Evolutionary conservation across 2,113 vertebrate genomes (phyloP).

Genomic region (Laticauda laticaudata): DNA sequence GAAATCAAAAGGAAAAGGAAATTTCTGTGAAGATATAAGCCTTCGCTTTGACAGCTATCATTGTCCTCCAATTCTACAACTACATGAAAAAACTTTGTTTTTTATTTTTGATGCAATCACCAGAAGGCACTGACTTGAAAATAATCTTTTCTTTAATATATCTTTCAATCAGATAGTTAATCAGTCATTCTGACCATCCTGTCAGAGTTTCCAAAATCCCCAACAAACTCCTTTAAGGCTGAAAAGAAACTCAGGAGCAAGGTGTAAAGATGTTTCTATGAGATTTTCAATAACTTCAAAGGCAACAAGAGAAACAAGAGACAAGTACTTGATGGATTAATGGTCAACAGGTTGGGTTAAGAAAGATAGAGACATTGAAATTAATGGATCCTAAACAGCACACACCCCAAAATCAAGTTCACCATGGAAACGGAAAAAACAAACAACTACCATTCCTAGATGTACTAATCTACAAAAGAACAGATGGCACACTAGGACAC

Average conservation of each 20-base stretch:
- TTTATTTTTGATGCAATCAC: conserved; percentile 22
- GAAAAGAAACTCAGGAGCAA: neutral
- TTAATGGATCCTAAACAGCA: too few relatives aligned
- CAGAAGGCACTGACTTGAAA: neutral
- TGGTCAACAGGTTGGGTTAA: conserved; percentile 32
- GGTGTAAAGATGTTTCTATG: conserved; percentile 46
- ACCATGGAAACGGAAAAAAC: too few relatives aligned
- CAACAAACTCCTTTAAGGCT: conserved; percentile 42
- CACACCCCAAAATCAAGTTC: too few relatives aligned
- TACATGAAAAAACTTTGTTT: conserved; percentile 33
- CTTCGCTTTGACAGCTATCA: conserved; percentile 46
- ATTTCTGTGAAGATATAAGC: conserved; percentile 27
- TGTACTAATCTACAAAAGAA: too few relatives aligned
- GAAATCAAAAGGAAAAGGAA: conserved; percentile 47
- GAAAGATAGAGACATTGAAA: conserved; percentile 16
- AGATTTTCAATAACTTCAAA: conserved; percentile 32
- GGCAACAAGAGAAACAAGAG: conserved; percentile 38
- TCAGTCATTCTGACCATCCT: conserved; percentile 33
- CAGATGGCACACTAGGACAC: too few relatives aligned
- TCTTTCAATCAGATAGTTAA: conserved; percentile 39
- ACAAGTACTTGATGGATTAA: conserved; percentile 37
- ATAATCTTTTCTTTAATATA: conserved; percentile 42
- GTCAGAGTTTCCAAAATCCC: conserved; percentile 35
- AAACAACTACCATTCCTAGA: too few relatives aligned
- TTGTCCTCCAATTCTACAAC: conserved; percentile 7